phyloP scores from a whole-genome alignment of 2,888 invertebrate genomes.

The Leptopilina syphax region DNA sequence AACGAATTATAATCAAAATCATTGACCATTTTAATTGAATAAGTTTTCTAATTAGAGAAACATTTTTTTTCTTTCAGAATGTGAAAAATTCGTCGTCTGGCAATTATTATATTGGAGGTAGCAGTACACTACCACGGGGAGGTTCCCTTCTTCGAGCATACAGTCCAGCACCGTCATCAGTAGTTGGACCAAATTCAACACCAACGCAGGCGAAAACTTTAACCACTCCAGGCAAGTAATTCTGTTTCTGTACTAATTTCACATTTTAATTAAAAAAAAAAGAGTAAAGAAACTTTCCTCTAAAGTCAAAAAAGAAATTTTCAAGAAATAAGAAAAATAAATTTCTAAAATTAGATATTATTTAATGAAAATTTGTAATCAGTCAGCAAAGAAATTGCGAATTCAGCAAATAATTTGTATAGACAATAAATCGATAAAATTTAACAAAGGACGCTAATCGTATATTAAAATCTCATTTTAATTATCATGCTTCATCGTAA shows the following conservation, averaged over 20 bases:
- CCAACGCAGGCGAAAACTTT: slow-evolving; percentile 69
- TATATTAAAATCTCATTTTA: slow-evolving; percentile 1
- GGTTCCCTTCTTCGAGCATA: slow-evolving; percentile 83
- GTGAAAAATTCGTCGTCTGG: slow-evolving; percentile 78
- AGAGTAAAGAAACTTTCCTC: background rate
- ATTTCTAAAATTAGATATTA: background rate
- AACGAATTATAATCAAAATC: too few species aligned
- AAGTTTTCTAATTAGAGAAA: background rate
- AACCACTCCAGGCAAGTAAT: slow-evolving; percentile 69
- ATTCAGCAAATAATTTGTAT: background rate
- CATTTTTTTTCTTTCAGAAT: slow-evolving; percentile 72
- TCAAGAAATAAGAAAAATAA: background rate
- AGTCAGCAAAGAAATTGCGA: background rate
- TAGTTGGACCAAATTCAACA: slow-evolving; percentile 64
- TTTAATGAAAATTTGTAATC: background rate
- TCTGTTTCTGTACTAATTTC: background rate
- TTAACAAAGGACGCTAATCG: slow-evolving; percentile 22
- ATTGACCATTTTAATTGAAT: too few species aligned
- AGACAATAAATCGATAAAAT: background rate
- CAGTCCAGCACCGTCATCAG: slow-evolving; percentile 80
- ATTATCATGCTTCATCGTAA: slow-evolving; percentile 27
- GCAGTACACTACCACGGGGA: slow-evolving; percentile 84
- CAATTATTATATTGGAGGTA: slow-evolving; percentile 84
- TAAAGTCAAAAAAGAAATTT: too few species aligned
- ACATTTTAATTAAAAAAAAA: background rate